Evolutionary conservation across 2,888 invertebrate species (phyloP), one percentile per base, ranked within the genome.

Genomic region (Plemyria rubiginata): DNA sequence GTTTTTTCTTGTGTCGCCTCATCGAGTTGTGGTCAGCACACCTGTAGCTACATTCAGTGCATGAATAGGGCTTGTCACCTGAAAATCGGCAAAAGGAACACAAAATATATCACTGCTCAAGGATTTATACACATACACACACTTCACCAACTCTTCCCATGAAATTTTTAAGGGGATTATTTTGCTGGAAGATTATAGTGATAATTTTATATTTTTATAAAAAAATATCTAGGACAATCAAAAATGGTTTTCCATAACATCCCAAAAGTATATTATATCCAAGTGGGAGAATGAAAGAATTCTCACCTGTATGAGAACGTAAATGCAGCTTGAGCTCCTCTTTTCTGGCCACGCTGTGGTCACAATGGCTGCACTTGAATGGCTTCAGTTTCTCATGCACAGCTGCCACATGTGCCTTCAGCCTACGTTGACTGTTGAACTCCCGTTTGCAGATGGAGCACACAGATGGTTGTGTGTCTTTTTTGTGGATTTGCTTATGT

Each of bases 11-110:
- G 85, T 98, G 98, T 1, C 97, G 93, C 28, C 97, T 92, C 70
- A 97, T 90, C 0, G 97, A 95, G 83, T 97, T 97, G 85, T 97
- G 97, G 81, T 97, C 97, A 2, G 95, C 94, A 4, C 96, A 95
- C 45, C 94, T 90, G 81, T 96, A 97, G 4, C 91, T 89, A 82
- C 98, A 98, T 53, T 93, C 86, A 40, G 95, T 94, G 80, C 98
- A 98, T 43, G 94, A 93, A 84, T 96, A 97, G 0, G 97, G 96
- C 79, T 96, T 96, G 78, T 96, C 96, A 49, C 96, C 95, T 95
- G 84, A 4, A 66, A 70, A n/a, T 38, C 8, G 28, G 13, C n/a
- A 36, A 36, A 36, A 36, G 11, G 0, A 36, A 8, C 11, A 11
- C 36, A 38, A 11, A 38, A 38, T 32, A 32, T 32, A 3, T 22